Base-by-base conservation (phyloP, 1,140 invertebrate species). In the Trachymyrmex septentrionalis region DNA sequence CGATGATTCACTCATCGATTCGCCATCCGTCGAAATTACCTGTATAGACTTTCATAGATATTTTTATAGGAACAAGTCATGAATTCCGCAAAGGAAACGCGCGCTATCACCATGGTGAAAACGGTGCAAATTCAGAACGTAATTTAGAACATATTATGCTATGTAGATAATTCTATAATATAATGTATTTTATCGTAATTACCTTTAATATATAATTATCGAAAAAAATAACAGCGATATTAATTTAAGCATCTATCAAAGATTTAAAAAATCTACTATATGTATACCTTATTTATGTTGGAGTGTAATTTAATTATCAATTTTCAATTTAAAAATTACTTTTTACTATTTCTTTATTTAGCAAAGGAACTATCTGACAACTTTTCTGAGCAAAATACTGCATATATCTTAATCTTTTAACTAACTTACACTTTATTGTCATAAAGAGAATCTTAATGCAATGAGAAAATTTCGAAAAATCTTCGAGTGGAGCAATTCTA, bases 1-100 rank as follows among this genome's bases (percentile, higher is more conserved):
- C 24, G 77, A 50, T 89, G 88, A 89, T 55, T 90, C 85, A 87
- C 44, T 61, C 30, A 44, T 24, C 27, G 38, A 71, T 86, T 64
- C 59, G 72, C 16, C 4, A 59, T 3, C 34, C 77, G 21, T 81
- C 64, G 27, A 44, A n/a, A 30, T 30, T 12, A 30, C 24, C 14
- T 61, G 16, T 9, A 10, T 24, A 38, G 34, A 82, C 19, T 82
- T 16, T 16, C 19, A 57, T 59, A 57, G 48, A 80, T 19, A 10
- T 57, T 57, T 14, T 38, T 14, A 66, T 0, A 12, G 61, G 48
- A 57, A 38, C 12, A 69, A 72, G 5, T 50, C 6, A 50, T 19
- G 16, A 81, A 19, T 53, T 53, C 1, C n/a, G n/a, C n/a, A 69
- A 59, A 38, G 38, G 6, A 38, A 50, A 5, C 2, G 9, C 4